These are phyloP conservation scores for Rhinichthys osculus DNA, from an alignment of 2,797 vertebrate species.

Conservation along the genomic window DNA sequence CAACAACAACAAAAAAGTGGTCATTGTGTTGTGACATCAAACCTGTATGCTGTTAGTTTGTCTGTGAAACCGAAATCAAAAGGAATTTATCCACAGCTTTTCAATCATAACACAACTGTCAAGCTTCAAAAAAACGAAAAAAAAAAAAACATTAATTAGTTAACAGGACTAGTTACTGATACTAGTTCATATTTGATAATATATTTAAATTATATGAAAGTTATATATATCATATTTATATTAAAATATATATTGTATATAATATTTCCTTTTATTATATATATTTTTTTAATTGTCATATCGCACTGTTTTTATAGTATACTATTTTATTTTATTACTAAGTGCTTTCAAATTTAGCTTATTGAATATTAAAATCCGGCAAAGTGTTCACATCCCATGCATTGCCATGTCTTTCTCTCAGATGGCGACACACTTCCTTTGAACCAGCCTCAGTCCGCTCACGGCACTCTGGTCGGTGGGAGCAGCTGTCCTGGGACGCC, in stretches of 20 bases:
- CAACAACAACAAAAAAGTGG: too few species aligned
- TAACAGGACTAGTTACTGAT: too few species aligned
- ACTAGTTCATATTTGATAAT: background rate
- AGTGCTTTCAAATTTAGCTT: background rate
- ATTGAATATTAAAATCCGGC: background rate
- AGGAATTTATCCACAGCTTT: background rate
- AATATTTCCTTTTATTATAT: background rate
- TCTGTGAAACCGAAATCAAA: background rate
- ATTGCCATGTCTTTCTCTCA: conserved; percentile 54
- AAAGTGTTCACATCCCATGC: background rate
- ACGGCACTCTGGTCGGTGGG: conserved; percentile 84
- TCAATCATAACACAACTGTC: background rate
- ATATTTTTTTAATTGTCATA: background rate
- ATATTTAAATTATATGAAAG: background rate
- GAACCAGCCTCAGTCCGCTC: conserved; percentile 80
- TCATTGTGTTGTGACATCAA: background rate
- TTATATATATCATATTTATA: too few species aligned
- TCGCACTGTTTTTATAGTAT: background rate
- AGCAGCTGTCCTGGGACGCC: conserved; percentile 93
- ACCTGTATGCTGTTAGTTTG: background rate
- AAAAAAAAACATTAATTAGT: background rate
- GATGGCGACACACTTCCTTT: conserved; percentile 86
- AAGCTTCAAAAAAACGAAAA: background rate
- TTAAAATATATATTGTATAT: background rate
- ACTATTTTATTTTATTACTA: background rate